Evolutionary conservation across 53 echinoderm and acorn worm species (phyloP).

Genomic region (Paracentrotus lividus): DNA sequence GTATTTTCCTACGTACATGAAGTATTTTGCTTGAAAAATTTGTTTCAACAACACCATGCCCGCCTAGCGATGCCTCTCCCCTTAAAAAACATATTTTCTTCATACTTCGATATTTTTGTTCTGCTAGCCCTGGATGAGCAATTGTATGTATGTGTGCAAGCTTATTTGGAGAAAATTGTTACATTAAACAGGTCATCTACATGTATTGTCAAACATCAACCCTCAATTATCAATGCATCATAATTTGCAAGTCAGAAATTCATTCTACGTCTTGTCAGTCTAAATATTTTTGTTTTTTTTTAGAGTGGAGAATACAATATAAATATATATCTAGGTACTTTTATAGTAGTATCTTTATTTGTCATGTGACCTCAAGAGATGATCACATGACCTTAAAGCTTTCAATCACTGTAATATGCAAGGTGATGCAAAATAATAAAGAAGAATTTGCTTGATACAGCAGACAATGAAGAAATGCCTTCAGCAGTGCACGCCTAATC

Average conservation of each 20-base stretch:
- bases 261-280: not conserved
- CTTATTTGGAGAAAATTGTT: not conserved
- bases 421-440: not conserved
- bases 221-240: not conserved
- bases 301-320: not conserved
- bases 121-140: not conserved
- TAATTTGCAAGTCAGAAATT: not conserved
- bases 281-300: not conserved
- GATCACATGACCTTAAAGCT: not conserved
- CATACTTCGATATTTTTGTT: not conserved
- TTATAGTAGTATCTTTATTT: not conserved
- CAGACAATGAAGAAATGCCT: not conserved
- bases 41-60: too few species aligned
- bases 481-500: not conserved
- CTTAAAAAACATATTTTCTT: too few species aligned
- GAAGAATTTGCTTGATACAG: not conserved
- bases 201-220: conserved; percentile 11
- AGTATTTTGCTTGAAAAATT: too few species aligned
- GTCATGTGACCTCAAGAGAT: not conserved
- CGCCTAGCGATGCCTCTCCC: too few species aligned
- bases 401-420: not conserved
- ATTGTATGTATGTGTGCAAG: not conserved
- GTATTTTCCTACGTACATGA: too few species aligned
- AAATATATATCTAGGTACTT: not conserved
- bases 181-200: not conserved